Conservation (phyloP, 2,888 invertebrate genomes). For the Synanthedon myopaeformis region DNA sequence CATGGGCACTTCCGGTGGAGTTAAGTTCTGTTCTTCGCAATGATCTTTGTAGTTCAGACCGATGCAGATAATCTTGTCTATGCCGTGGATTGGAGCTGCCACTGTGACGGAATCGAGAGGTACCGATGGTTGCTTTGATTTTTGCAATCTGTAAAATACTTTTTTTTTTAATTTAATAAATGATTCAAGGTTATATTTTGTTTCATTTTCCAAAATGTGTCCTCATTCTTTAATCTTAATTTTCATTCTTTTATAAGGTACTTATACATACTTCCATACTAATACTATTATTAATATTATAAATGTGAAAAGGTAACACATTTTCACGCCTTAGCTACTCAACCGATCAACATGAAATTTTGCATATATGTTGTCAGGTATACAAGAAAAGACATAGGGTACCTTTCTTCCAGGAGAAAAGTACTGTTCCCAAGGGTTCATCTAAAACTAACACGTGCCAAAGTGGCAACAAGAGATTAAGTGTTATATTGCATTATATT, state of each 20-base stretch:
- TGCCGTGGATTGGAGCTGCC: constrained; percentile 79
- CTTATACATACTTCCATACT: no score
- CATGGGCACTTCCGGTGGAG: constrained; percentile 81
- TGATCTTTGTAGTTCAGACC: constrained; percentile 90
- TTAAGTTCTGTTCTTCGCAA: constrained; percentile 83
- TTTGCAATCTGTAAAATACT: not conserved
- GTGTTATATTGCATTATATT: no score
- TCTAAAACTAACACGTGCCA: no score
- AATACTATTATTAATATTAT: no score
- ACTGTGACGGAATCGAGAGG: constrained; percentile 68
- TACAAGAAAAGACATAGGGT: no score
- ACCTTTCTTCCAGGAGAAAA: no score
- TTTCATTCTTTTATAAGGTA: not conserved
- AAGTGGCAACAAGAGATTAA: no score
- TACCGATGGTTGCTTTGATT: constrained; percentile 9
- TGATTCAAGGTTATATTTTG: not conserved
- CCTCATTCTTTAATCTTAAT: not conserved
- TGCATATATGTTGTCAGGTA: no score
- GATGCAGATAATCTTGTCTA: constrained; percentile 88
- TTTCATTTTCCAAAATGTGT: not conserved
- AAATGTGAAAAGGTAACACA: no score
- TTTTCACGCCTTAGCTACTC: no score
- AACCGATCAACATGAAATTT: no score
- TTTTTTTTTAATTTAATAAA: not conserved
- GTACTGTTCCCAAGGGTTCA: no score